Conservation (phyloP, 2,888 invertebrate species). For the Athalia cordata region DNA sequence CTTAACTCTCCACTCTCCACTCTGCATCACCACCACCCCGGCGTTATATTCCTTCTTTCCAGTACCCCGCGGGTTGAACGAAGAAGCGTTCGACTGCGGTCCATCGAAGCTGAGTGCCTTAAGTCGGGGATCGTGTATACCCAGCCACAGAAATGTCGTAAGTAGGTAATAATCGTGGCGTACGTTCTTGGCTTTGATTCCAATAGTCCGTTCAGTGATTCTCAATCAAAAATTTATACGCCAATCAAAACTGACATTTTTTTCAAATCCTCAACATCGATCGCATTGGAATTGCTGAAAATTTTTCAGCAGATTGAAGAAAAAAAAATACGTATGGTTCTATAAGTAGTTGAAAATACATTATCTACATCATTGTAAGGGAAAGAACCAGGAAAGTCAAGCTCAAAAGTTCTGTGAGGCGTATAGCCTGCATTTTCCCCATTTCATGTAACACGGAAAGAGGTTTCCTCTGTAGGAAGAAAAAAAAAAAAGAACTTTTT, state of each 20-base stretch:
- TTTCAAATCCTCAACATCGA: too few relatives aligned
- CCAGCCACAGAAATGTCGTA: slow-evolving; percentile 13
- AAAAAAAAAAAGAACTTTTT: slow-evolving; percentile 6
- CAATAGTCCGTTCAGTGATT: slow-evolving; percentile 7
- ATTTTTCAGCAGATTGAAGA: neutral
- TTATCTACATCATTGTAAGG: neutral
- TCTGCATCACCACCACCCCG: too few relatives aligned
- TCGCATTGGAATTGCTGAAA: neutral
- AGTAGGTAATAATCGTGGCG: slow-evolving; percentile 33
- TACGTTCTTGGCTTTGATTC: neutral
- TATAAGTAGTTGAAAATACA: neutral
- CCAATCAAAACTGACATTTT: too few relatives aligned
- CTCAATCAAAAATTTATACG: slow-evolving; percentile 8
- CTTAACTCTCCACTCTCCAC: too few relatives aligned
- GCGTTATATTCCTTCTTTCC: neutral
- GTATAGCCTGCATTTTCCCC: neutral
- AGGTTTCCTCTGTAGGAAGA: neutral
- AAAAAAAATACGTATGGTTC: neutral
- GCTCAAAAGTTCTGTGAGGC: neutral
- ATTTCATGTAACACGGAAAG: slow-evolving; percentile 1
- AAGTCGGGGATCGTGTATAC: slow-evolving; percentile 32
- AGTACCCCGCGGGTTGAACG: slow-evolving; percentile 13
- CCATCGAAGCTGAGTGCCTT: slow-evolving; percentile 14
- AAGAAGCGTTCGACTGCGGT: slow-evolving; percentile 1
- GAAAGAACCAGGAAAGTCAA: slow-evolving; percentile 3